Percentiles rank a stretch among this genome's conserved stretches.
These are phyloP conservation scores for Brachyistius frenatus DNA, from an alignment of 2,113 vertebrate species.

Conservation along the genomic window DNA sequence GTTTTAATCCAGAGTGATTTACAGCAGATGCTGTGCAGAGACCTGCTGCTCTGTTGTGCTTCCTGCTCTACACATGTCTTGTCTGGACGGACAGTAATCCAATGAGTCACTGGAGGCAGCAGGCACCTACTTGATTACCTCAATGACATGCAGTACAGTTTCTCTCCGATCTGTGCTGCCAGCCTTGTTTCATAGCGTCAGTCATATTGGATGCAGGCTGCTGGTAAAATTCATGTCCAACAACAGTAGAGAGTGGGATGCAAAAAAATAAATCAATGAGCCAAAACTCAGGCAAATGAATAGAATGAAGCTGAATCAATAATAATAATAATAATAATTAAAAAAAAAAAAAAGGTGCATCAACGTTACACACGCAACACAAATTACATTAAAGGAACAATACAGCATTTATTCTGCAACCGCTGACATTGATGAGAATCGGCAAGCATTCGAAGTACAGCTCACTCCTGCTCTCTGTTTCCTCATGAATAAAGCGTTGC, in stretches of 20 bases:
- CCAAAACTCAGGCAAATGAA: slow-evolving; percentile 16
- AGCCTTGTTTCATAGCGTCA: slow-evolving; percentile 21
- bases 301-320: slow-evolving; percentile 22
- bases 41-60: slow-evolving; percentile 39
- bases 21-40: slow-evolving; percentile 24
- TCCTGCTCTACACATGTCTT: slow-evolving; percentile 5
- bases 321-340: too few species aligned
- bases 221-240: background rate
- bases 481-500: background rate
- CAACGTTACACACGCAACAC: background rate
- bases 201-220: background rate
- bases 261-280: slow-evolving; percentile 20
- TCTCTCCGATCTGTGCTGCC: slow-evolving; percentile 25
- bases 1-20: slow-evolving; percentile 12
- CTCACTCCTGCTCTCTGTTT: background rate
- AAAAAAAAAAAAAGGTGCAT: too few species aligned
- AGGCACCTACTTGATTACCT: slow-evolving; percentile 39
- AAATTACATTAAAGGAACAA: background rate
- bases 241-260: background rate
- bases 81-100: slow-evolving; percentile 33
- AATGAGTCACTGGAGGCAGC: slow-evolving; percentile 45
- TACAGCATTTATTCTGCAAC: background rate
- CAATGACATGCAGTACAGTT: slow-evolving; percentile 13
- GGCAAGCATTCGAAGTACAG: too few species aligned
- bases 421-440: background rate